Conservation (phyloP, 2,113 vertebrate genomes). For the Sialia sialis region DNA sequence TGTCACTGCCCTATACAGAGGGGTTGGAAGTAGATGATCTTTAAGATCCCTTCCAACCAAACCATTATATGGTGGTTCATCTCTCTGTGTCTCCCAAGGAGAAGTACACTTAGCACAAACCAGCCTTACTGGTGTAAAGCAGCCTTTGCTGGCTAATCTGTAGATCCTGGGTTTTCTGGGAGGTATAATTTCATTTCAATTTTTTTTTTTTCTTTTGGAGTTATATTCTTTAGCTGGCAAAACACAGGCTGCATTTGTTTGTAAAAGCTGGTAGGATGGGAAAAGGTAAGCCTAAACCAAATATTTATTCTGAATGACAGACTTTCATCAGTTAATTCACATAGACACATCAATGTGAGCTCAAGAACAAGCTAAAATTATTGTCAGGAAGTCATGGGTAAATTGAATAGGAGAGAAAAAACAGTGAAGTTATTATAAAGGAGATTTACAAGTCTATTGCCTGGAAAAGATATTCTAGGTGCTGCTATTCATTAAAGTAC, state of each 20-base stretch:
- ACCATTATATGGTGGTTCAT: neutral
- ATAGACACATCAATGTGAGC: neutral
- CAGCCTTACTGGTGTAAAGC: neutral
- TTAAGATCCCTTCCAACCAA: neutral
- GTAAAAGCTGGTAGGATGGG: neutral
- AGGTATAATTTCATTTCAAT: neutral
- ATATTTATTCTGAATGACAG: neutral
- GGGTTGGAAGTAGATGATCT: neutral
- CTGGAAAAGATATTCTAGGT: neutral
- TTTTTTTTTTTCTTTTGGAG: neutral
- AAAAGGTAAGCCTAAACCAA: neutral
- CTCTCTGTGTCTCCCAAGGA: neutral
- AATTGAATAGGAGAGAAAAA: neutral
- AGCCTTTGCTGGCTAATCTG: neutral
- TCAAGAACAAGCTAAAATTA: neutral
- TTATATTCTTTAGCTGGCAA: neutral
- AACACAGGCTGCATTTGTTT: neutral
- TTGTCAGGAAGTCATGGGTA: neutral
- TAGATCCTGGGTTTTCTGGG: neutral
- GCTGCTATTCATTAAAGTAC: neutral
- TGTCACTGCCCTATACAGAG: neutral
- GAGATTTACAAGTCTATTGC: neutral
- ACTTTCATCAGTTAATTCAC: constrained; percentile 2
- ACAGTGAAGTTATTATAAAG: neutral
- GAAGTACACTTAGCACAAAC: neutral